Percentiles rank a stretch among this genome's conserved stretches.
phyloP scores from a whole-genome alignment of 2,113 vertebrate species.

The Mormyrus lacerda region DNA sequence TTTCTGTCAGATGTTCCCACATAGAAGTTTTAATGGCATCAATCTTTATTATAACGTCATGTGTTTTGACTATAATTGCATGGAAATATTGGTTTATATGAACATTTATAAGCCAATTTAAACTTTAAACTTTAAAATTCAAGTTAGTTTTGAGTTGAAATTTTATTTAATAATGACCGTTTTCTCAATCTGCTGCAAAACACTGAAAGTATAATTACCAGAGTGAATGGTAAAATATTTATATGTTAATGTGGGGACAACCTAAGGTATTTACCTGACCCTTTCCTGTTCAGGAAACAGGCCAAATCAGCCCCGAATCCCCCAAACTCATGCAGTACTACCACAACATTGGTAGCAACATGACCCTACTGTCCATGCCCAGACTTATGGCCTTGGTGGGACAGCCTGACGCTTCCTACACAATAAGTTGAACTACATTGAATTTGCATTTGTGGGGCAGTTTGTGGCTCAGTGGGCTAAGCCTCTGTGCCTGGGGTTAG shows the following conservation, averaged over 20 bases:
- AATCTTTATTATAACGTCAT: background rate
- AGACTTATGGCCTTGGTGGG: background rate
- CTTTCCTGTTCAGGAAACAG: background rate
- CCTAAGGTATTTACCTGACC: background rate
- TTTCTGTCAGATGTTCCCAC: background rate
- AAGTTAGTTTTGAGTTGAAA: background rate
- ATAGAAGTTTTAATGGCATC: background rate
- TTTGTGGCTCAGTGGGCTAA: background rate
- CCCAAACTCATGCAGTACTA: background rate
- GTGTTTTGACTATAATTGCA: background rate
- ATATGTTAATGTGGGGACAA: background rate
- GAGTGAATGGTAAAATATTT: background rate
- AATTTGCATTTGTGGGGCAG: background rate
- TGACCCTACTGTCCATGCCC: background rate
- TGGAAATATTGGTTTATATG: background rate
- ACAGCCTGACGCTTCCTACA: background rate
- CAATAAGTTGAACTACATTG: background rate
- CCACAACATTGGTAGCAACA: background rate
- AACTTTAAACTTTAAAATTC: background rate
- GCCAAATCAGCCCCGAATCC: background rate
- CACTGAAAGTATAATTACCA: background rate
- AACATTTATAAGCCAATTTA: background rate
- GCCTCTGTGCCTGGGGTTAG: too few species aligned
- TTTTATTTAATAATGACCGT: background rate
- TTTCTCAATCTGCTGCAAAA: background rate